Base-by-base conservation (phyloP, 1,140 invertebrate genomes). In the Papilio aristodemus region DNA sequence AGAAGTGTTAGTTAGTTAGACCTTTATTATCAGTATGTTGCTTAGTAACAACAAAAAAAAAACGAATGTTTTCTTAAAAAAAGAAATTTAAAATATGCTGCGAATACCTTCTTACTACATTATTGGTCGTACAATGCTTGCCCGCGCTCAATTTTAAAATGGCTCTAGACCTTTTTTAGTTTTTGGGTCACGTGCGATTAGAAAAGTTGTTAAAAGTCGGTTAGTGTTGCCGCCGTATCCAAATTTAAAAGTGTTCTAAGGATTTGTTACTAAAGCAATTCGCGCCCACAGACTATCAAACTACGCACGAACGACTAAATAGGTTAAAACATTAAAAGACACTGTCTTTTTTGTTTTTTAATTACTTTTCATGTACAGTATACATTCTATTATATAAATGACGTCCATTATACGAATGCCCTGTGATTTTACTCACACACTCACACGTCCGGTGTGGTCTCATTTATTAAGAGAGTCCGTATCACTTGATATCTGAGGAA, bases 101-200 rank as follows among this genome's bases (percentile, higher is more conserved):
- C 46, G 19, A 54, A 54, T 54, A 22, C 11, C 19, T 54, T 54
- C 46, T 9, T 46, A 13, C 43, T 7, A 46, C 27, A 32, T 32
- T 32, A 32, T 32, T 32, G 27, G 27, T 17, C 43, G 22, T 22
- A 54, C 22, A 17, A 22, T 54, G 8, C 10, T 11, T 11, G 46
- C 17, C 17, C 22, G 46, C 11, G 46, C 46, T 22, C 17, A 54
- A 54, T 54, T 54, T 54, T 54, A 54, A 54, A 54, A 54, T 54
- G 19, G 8, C 19, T 54, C 46, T 17, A 22, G 22, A 22, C 19
- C 46, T 10, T 11, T 22, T 22, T 9, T 10, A 54, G 46, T 54
- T 54, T 50, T 54, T 54, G 46, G 19, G 17, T 54, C 46, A 54
- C 46, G 46, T 54, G 46, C 46, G 46, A 54, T 54, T 54, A 54